Conservation (phyloP, 2,888 invertebrate genomes). For the Mesorhabditis sp. region DNA sequence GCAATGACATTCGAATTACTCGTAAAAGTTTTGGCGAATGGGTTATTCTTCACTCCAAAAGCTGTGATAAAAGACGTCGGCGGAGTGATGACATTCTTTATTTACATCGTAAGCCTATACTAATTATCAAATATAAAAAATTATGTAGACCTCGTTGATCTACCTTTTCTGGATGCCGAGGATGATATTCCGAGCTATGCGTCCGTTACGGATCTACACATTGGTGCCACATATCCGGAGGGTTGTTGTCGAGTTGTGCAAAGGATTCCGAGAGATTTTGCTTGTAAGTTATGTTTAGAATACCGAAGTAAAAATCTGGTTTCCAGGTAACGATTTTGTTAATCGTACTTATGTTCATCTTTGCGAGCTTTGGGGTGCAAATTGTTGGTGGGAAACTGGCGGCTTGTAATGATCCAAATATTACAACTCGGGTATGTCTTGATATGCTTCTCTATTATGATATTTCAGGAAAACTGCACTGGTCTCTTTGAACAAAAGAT, state of each 20-base stretch:
- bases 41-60: slow-evolving; percentile 96
- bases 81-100: slow-evolving; percentile 93
- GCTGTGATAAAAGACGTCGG: slow-evolving; percentile 93
- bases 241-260: slow-evolving; percentile 94
- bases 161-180: slow-evolving; percentile 94
- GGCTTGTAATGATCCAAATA: slow-evolving; percentile 90
- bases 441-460: background rate
- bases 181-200: slow-evolving; percentile 90
- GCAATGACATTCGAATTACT: slow-evolving; percentile 95
- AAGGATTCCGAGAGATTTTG: slow-evolving; percentile 97
- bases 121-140: background rate
- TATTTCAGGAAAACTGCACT: slow-evolving; percentile 78
- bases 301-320: background rate
- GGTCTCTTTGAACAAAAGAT: slow-evolving; percentile 91
- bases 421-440: slow-evolving; percentile 59
- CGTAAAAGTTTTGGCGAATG: slow-evolving; percentile 92
- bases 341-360: slow-evolving; percentile 95
- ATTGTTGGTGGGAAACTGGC: slow-evolving; percentile 92
- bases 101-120: slow-evolving; percentile 76
- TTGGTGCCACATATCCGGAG: slow-evolving; percentile 92
- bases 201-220: slow-evolving; percentile 92
- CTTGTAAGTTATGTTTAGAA: slow-evolving; percentile 67
- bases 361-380: slow-evolving; percentile 97
- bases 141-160: slow-evolving; percentile 36
- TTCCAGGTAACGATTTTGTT: slow-evolving; percentile 84